Base-by-base conservation (phyloP, 2,888 invertebrate species). In the Drosophila bunnanda region DNA sequence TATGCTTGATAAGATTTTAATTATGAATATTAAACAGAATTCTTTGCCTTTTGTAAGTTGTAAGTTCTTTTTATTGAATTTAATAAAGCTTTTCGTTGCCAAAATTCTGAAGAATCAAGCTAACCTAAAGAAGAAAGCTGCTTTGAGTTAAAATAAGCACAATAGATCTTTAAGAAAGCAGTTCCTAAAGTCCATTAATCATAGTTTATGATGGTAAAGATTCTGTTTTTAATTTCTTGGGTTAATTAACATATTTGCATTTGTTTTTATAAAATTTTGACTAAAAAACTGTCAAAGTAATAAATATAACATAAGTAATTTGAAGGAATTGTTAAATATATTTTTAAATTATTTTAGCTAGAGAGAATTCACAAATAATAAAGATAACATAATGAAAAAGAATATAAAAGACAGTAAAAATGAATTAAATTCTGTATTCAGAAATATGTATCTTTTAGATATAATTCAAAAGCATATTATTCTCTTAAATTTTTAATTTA, bases 51-150 rank as follows among this genome's bases (percentile, higher is more conserved):
- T 28, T 28, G n/a, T n/a, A 4, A 28, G 10, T n/a, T 46, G 10
- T n/a, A 28, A 46, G n/a, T 46, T 28, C 10, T 46, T 46, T 46
- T n/a, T n/a, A n/a, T 28, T 46, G 10, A n/a, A 2, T 5, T 28
- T 17, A 39, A 32, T 30, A 38, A 59, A 59, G 62, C 59, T 64
- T 58, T 56, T 4, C 9, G n/a, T 36, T 15, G 6, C 34, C 4
- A 32, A 25, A 30, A 28, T 28, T 22, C 13, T 20, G 1, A 5
- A 20, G 17, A 50, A 20, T 32, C 4, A 8, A 50, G 17, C 4
- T 12, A 48, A 30, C 28, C 25, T 25, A 25, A 15, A 44, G 25
- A n/a, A 48, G 12, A 48, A 48, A 30, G 30, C 48, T 30, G 3
- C 17, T 20, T 6, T 12, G 12, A 7, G 6, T 7, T 25, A 30